These are phyloP conservation scores for Tolmerus cingulatus DNA, from an alignment of 2,888 invertebrate genomes.

Conservation along the genomic window DNA sequence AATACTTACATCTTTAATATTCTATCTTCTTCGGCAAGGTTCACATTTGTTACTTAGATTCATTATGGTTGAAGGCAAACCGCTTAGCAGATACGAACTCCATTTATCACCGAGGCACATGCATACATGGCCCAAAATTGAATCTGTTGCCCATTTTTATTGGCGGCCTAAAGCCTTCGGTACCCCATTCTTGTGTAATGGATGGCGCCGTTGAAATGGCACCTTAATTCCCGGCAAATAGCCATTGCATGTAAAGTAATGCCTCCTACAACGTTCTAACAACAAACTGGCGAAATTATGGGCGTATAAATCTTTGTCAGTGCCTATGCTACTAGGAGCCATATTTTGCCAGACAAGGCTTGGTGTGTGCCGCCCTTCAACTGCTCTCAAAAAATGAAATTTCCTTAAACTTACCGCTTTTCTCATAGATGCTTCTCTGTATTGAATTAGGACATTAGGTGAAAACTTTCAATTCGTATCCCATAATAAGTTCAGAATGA, in stretches of 20 bases:
- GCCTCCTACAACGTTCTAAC: neutral
- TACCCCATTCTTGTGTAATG: neutral
- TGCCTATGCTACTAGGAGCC: neutral
- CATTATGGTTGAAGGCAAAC: neutral
- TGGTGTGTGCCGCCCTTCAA: neutral
- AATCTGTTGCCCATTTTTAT: neutral
- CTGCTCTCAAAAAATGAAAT: neutral
- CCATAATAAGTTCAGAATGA: conserved; percentile 16
- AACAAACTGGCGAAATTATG: neutral
- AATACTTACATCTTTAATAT: too few species aligned
- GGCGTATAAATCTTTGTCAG: neutral
- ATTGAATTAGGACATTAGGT: neutral
- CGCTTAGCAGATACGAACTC: neutral
- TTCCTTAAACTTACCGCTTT: neutral
- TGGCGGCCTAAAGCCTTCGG: neutral
- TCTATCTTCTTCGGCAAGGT: neutral
- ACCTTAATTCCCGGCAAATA: neutral
- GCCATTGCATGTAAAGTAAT: neutral
- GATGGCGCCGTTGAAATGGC: neutral
- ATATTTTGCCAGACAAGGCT: neutral
- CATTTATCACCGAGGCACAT: neutral
- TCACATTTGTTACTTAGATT: neutral
- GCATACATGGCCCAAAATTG: neutral
- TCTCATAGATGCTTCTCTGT: neutral
- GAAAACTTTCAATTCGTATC: conserved; percentile 27